These are phyloP conservation scores for Phaedon cochleariae DNA, from an alignment of 2,888 invertebrate species.

Conservation along the genomic window DNA sequence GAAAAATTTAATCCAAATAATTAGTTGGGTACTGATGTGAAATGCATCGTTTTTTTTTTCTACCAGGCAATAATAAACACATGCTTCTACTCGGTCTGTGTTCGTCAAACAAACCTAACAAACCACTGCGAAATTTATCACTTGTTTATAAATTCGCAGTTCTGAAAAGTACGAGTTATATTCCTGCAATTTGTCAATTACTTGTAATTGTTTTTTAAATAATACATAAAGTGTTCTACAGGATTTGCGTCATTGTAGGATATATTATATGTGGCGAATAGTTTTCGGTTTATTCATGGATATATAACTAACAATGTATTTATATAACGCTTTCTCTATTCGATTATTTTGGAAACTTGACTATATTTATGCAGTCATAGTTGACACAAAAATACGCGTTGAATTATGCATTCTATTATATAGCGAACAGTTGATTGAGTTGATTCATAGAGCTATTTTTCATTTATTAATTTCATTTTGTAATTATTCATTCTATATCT, in stretches of 20 bases:
- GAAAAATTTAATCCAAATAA: no score
- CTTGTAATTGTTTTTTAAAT: neutral
- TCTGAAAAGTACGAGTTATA: neutral
- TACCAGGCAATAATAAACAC: no score
- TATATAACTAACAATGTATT: neutral
- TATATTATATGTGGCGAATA: neutral
- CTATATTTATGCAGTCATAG: neutral
- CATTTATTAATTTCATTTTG: no score
- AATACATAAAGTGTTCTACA: neutral
- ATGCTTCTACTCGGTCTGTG: neutral
- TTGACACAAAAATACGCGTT: neutral
- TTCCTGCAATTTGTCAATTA: neutral
- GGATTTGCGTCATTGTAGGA: neutral
- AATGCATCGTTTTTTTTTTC: no score
- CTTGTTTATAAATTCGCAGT: slow-evolving; percentile 13
- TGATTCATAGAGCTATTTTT: no score
- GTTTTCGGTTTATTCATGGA: neutral
- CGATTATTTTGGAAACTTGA: neutral
- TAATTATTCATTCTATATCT: no score
- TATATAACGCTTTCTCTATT: neutral
- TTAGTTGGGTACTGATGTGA: no score
- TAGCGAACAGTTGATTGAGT: neutral
- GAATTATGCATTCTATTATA: neutral
- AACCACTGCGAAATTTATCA: slow-evolving; percentile 7
- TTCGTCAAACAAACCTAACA: slow-evolving; percentile 4